Percentiles rank a stretch among this genome's conserved stretches.
These are phyloP conservation scores for Melanotaenia duboulayi DNA, from an alignment of 2,113 vertebrate species.

Conservation along the genomic window DNA sequence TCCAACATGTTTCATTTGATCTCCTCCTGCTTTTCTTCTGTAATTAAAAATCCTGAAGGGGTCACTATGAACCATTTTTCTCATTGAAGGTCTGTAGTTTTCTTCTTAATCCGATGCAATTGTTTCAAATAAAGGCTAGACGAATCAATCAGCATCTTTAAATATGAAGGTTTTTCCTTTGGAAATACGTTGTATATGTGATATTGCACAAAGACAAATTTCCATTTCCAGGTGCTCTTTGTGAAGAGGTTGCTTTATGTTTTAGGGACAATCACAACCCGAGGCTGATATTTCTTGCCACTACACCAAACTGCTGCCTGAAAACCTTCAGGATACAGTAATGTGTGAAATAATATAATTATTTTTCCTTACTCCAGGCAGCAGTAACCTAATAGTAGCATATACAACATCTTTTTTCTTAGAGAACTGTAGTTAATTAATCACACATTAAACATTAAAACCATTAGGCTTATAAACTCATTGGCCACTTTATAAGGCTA, in stretches of 20 bases:
- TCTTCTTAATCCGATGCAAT: slow-evolving; percentile 5
- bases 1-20: background rate
- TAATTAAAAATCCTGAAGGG: slow-evolving; percentile 62
- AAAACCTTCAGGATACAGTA: background rate
- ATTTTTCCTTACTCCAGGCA: background rate
- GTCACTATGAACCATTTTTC: slow-evolving; percentile 66
- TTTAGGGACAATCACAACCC: too few species aligned
- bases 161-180: background rate
- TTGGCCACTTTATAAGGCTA: too few species aligned
- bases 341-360: background rate
- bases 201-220: background rate
- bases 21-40: background rate
- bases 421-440: too few species aligned
- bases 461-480: too few species aligned
- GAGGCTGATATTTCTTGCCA: background rate
- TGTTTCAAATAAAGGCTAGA: background rate
- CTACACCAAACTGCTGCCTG: background rate
- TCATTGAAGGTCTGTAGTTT: background rate
- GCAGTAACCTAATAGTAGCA: background rate
- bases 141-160: background rate
- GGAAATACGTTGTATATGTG: background rate
- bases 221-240: background rate
- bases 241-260: background rate
- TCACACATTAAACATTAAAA: too few species aligned
- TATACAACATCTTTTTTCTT: background rate